A percentile compares a stretch with the other conserved stretches of the same genome.
Evolutionary conservation across 35 echinoderm and acorn worm species (phyloP).

Genomic region (Nesometra sesokonis): DNA sequence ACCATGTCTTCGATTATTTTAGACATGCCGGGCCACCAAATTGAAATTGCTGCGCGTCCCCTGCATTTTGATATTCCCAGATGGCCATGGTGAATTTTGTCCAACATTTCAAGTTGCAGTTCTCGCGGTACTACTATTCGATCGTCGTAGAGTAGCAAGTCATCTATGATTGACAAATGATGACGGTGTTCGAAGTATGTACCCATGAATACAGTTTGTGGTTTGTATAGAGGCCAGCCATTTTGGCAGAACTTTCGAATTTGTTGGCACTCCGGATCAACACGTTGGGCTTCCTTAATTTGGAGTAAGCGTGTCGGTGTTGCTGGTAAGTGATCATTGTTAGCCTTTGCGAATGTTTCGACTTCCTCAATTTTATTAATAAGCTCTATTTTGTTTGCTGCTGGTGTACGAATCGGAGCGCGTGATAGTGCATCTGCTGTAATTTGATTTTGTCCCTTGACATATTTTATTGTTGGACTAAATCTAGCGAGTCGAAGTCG

Average conservation of each 20-base stretch:
- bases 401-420: background rate
- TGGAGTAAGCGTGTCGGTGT: background rate
- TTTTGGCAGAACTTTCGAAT: background rate
- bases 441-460: background rate
- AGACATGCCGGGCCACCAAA: background rate
- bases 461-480: background rate
- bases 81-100: constrained; percentile 14
- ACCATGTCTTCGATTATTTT: constrained; percentile 3
- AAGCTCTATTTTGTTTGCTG: background rate
- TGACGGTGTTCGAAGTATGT: background rate
- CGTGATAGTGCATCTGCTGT: constrained; percentile 22
- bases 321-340: background rate
- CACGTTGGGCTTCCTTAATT: constrained; percentile 8
- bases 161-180: constrained; percentile 4
- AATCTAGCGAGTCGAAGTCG: constrained; percentile 30
- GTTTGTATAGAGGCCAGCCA: background rate
- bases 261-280: background rate
- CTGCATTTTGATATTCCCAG: constrained; percentile 37
- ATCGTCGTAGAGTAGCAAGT: constrained; percentile 13
- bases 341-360: background rate
- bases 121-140: background rate
- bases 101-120: constrained; percentile 11
- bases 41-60: background rate
- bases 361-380: background rate
- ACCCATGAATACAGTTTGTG: background rate